phyloP scores from a whole-genome alignment of 2,888 invertebrate genomes.

The Platynereis dumerilii region DNA sequence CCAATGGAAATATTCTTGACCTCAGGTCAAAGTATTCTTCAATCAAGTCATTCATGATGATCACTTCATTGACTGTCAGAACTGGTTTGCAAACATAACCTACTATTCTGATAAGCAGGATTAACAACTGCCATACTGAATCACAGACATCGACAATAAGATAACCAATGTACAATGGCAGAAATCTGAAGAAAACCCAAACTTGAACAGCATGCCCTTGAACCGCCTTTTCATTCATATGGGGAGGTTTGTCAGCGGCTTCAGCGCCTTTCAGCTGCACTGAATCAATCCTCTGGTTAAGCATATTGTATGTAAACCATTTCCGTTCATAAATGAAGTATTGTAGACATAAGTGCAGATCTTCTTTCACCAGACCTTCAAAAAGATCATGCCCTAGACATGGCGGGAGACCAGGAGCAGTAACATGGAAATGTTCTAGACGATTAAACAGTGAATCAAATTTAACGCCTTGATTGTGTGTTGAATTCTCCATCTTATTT shows the following conservation, averaged over 20 bases:
- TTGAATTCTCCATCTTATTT: too few species aligned
- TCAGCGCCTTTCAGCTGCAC: background rate
- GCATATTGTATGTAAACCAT: background rate
- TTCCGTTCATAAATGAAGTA: background rate
- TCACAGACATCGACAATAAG: background rate
- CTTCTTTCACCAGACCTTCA: background rate
- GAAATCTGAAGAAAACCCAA: background rate
- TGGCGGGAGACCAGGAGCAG: background rate
- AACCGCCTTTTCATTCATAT: background rate
- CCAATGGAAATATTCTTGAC: constrained; percentile 20
- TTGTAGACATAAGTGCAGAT: background rate
- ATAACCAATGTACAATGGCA: background rate
- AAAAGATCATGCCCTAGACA: constrained; percentile 3
- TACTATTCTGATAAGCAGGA: background rate
- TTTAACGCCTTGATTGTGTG: background rate
- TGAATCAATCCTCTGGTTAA: background rate
- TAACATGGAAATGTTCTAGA: background rate
- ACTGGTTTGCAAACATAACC: background rate
- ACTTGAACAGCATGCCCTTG: background rate
- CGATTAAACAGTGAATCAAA: background rate
- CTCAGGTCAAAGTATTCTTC: constrained; percentile 24
- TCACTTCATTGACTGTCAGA: background rate
- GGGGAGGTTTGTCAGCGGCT: background rate
- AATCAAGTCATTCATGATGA: background rate
- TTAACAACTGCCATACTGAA: background rate